A percentile compares a stretch with the other conserved stretches of the same genome.
These are phyloP conservation scores for Philantomba maxwellii DNA, from an alignment of 2,113 vertebrate genomes.

Conservation along the genomic window DNA sequence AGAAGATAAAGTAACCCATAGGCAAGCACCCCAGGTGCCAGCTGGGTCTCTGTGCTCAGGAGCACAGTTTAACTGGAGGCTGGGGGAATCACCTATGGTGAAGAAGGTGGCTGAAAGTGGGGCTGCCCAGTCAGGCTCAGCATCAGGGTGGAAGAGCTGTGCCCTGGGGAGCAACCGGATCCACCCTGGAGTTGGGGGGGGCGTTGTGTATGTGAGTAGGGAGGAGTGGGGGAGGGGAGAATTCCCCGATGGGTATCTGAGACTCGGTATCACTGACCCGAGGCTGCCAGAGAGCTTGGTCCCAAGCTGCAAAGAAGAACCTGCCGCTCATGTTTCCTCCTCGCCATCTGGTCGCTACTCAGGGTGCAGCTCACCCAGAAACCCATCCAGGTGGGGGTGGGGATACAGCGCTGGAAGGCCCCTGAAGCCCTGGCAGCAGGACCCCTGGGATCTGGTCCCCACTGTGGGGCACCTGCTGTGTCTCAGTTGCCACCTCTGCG, in stretches of 20 bases:
- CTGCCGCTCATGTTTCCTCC: background rate
- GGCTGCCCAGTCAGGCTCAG: background rate
- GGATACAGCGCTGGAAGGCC: background rate
- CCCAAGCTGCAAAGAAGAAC: background rate
- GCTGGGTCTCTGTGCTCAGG: background rate
- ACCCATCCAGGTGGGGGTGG: background rate
- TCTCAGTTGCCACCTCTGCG: background rate
- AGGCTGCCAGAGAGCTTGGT: background rate
- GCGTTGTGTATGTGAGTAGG: background rate
- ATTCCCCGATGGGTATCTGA: background rate
- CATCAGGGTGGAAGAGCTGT: fast-evolving
- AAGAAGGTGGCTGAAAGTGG: background rate
- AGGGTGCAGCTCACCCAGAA: slow-evolving; percentile 12
- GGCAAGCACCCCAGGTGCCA: background rate
- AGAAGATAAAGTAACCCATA: background rate
- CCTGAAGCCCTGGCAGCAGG: background rate
- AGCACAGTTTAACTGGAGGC: background rate
- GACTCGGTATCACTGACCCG: background rate
- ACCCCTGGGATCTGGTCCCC: background rate
- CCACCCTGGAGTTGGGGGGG: background rate
- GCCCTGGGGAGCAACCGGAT: background rate
- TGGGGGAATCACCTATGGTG: fast-evolving
- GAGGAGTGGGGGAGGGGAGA: fast-evolving
- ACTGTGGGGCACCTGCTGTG: background rate
- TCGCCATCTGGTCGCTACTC: background rate